These are phyloP conservation scores for Ranitomeya imitator DNA, from an alignment of 2,113 vertebrate species.

Conservation along the genomic window DNA sequence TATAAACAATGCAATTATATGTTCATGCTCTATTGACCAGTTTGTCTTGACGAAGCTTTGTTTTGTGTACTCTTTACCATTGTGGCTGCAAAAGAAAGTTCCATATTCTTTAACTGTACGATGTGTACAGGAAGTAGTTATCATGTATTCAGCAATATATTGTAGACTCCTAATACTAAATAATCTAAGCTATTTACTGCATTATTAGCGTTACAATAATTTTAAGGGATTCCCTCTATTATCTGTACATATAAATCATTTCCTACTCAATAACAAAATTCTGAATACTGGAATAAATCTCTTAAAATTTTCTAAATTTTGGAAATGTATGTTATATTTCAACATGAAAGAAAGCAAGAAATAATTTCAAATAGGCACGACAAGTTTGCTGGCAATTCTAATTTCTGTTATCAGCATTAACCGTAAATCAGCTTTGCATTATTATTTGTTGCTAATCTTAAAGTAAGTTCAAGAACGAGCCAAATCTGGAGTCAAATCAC, in stretches of 20 bases:
- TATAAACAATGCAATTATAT: neutral
- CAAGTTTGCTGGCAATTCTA: constrained; percentile 13
- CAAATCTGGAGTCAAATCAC: constrained; percentile 29
- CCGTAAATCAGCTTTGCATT: constrained; percentile 39
- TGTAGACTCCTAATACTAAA: neutral
- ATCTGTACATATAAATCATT: neutral
- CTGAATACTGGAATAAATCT: neutral
- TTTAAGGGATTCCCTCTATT: neutral
- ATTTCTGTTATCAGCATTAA: constrained; percentile 21
- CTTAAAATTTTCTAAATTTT: neutral
- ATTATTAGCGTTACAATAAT: neutral
- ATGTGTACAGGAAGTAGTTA: neutral
- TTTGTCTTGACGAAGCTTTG: neutral
- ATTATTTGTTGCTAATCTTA: constrained; percentile 45
- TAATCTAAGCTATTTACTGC: neutral
- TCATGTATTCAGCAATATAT: neutral
- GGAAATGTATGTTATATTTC: neutral
- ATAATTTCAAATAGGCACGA: constrained; percentile 15
- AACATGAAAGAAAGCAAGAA: constrained; percentile 18
- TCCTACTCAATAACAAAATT: neutral
- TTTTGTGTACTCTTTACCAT: neutral
- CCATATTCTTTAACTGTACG: neutral
- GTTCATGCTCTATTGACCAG: neutral
- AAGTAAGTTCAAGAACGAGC: constrained; percentile 7
- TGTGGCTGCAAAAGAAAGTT: neutral